Evolutionary conservation across 2,113 vertebrate genomes (phyloP).

Genomic region (Chlorodrepanis virens): DNA sequence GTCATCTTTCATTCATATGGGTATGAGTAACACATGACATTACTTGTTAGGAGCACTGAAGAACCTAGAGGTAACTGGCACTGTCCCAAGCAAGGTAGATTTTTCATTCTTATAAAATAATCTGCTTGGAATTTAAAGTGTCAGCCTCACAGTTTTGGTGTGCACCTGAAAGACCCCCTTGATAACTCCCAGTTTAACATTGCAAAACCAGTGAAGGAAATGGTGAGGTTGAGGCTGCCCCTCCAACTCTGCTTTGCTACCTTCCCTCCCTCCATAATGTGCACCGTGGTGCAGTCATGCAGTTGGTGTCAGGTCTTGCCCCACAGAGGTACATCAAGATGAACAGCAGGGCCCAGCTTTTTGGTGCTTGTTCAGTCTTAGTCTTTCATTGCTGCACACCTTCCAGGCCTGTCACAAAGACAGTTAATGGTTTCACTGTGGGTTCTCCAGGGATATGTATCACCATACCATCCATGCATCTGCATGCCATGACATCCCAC

Average conservation of each 20-base stretch:
- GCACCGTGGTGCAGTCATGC: not conserved
- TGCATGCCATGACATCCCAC: not conserved
- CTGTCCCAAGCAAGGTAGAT: not conserved
- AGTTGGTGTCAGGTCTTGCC: not conserved
- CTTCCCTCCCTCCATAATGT: not conserved
- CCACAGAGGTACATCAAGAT: not conserved
- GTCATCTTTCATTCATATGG: not conserved
- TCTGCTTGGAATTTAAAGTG: not conserved
- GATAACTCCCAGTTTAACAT: not conserved
- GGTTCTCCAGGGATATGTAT: not conserved
- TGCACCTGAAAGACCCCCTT: not conserved
- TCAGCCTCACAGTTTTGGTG: not conserved
- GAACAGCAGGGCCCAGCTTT: not conserved
- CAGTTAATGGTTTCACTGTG: not conserved
- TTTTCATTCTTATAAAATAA: not conserved
- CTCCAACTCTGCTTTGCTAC: rapidly evolving
- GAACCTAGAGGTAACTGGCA: not conserved
- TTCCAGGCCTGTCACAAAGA: not conserved
- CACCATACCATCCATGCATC: not conserved
- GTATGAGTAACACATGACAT: not conserved
- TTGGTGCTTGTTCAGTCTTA: not conserved
- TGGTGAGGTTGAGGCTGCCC: rapidly evolving
- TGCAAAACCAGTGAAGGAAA: not conserved
- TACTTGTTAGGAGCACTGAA: not conserved
- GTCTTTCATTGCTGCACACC: not conserved